Base-by-base conservation (phyloP, 2,888 invertebrate genomes). In the Plagodis dolabraria region DNA sequence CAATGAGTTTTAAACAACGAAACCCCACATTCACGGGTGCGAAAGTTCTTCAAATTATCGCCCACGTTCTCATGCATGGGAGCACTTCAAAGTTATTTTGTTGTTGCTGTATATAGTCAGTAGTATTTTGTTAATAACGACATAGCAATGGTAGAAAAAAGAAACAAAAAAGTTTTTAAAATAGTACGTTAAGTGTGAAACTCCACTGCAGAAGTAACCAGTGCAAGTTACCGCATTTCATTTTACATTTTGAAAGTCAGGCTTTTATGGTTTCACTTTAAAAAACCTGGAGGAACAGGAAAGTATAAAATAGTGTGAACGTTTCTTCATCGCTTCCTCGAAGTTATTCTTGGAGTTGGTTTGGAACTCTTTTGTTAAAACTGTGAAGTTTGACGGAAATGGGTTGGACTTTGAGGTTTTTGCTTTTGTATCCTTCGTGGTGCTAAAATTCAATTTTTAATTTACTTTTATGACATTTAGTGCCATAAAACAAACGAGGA, bases 261-360 rank as follows among this genome's bases (percentile, higher is more conserved):
- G 68, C 63, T 74, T 77, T 71, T 63, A 70, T 68, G 65, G 72
- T 72, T 73, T 70, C 64, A 72, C 69, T 73, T 72, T 63, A 69
- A 68, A 55, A 45, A 52, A 50, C 66, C 58, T 50, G 53, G 54
- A 52, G 64, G 65, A 74, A 72, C 59, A 65, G 64, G 52, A 46
- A 65, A 62, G 57, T 65, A 63, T 68, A 59, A 61, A 66, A 63
- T 64, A 64, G 57, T 57, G 22, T 40, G 12, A 61, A 43, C 47
- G 57, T 63, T 67, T 56, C 54, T 55, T 61, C 56, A 33, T 11
- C 50, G 38, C 48, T 51, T 8, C 47, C 11, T 8, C 44, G 11
- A 40, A 60, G 52, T 56, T 60, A 35, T 60, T 52, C 33, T 40
- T 34, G 34, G 40, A 55, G 60, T 60, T 55, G 42, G 46, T 50